Evolutionary conservation across 2,888 invertebrate species (phyloP).

Genomic region (Pomacea canaliculata): DNA sequence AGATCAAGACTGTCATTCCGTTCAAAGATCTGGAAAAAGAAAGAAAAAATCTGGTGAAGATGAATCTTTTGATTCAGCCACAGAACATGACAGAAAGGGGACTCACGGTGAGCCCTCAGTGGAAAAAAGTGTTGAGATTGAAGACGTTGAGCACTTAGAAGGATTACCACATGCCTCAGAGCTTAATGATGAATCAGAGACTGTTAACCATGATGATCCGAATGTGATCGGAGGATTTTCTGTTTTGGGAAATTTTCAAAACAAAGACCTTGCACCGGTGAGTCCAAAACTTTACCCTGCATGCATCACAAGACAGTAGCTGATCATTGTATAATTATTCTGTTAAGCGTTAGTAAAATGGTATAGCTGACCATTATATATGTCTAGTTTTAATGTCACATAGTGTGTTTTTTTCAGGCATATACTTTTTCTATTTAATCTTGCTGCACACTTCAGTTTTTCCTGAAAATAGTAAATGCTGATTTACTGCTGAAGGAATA

Average conservation of each 20-base stretch:
- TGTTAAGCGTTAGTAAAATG: too few relatives aligned
- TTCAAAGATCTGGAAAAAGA: background rate
- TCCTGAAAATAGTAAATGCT: too few relatives aligned
- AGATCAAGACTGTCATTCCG: background rate
- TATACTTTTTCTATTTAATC: too few relatives aligned
- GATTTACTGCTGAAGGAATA: too few relatives aligned
- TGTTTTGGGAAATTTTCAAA: constrained; percentile 78
- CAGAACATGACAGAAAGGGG: background rate
- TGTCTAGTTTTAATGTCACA: too few relatives aligned
- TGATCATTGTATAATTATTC: too few relatives aligned
- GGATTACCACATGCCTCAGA: background rate
- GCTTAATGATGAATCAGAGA: constrained; percentile 25
- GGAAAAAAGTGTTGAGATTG: background rate
- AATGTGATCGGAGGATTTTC: constrained; percentile 74
- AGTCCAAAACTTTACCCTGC: background rate
- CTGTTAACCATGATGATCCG: constrained; percentile 32
- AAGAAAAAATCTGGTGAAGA: background rate
- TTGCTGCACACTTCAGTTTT: too few relatives aligned
- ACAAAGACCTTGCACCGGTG: constrained; percentile 66
- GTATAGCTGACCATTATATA: too few relatives aligned
- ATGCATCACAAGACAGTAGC: too few relatives aligned
- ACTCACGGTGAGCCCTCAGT: background rate
- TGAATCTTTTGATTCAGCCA: background rate
- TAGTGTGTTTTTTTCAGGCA: too few relatives aligned
- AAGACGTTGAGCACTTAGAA: background rate